Evolutionary conservation across 2,888 invertebrate genomes (phyloP).

Genomic region (Tetranychus truncatus): DNA sequence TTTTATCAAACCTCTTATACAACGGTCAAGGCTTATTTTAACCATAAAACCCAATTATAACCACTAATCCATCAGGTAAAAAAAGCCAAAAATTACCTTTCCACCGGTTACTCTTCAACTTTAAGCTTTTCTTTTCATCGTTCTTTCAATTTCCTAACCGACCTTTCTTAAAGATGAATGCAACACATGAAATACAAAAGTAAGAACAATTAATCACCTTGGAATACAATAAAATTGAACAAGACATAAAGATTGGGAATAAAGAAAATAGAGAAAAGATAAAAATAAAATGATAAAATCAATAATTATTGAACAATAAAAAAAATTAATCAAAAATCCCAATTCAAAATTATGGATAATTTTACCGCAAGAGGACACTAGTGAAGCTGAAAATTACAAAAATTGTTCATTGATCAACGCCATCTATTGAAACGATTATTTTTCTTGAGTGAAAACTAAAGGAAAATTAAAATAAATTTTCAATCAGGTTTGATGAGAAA

Average conservation of each 20-base stretch:
- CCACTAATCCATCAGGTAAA: neutral
- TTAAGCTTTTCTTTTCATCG: too few relatives aligned
- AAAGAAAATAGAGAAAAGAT: neutral
- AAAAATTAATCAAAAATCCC: neutral
- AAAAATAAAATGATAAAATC: neutral
- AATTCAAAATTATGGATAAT: neutral
- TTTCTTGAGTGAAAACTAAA: too few relatives aligned
- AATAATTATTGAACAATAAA: neutral
- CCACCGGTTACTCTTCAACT: too few relatives aligned
- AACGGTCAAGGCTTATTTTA: neutral
- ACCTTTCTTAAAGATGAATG: too few relatives aligned
- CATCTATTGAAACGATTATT: neutral
- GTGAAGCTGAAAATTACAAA: neutral
- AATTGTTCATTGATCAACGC: neutral
- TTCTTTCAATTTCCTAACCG: too few relatives aligned
- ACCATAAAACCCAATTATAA: neutral
- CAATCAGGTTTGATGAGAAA: conserved; percentile 2
- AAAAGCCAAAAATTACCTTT: too few relatives aligned
- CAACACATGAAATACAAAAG: too few relatives aligned
- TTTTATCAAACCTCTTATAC: neutral
- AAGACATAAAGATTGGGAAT: neutral
- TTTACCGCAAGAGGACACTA: neutral
- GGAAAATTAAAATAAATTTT: neutral
- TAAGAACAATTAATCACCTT: too few relatives aligned
- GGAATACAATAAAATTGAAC: neutral